A percentile compares a stretch with the other conserved stretches of the same genome.
These are phyloP conservation scores for Ataeniobius toweri DNA, from an alignment of 2,797 vertebrate genomes.

Conservation along the genomic window DNA sequence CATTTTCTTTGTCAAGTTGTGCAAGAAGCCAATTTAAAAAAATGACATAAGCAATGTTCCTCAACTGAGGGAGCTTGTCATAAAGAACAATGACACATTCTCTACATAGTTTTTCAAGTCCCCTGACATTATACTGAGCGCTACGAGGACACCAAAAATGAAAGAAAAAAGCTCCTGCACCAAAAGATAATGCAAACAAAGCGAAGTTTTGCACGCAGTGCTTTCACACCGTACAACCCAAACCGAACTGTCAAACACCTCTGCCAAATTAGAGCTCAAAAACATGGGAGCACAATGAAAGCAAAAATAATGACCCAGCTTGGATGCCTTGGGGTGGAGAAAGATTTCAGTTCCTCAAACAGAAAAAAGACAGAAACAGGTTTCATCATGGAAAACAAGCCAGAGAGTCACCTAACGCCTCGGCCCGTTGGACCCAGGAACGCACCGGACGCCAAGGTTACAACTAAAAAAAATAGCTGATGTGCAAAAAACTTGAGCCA, in stretches of 20 bases:
- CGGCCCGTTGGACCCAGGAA: conserved; percentile 82
- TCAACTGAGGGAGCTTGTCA: conserved; percentile 90
- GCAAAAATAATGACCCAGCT: conserved; percentile 25
- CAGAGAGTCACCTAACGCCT: conserved; percentile 74
- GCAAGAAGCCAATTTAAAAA: conserved; percentile 82
- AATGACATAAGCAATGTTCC: conserved; percentile 88
- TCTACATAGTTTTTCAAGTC: conserved; percentile 82
- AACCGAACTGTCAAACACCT: conserved; percentile 33
- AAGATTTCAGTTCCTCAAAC: conserved; percentile 48
- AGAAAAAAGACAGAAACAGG: conserved; percentile 82
- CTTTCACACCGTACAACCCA: conserved; percentile 48
- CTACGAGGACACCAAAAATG: conserved; percentile 85
- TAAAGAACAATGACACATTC: conserved; percentile 90
- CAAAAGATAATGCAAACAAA: conserved; percentile 85
- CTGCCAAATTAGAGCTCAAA: conserved; percentile 33
- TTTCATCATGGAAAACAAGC: conserved; percentile 66
- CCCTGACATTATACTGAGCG: conserved; percentile 90
- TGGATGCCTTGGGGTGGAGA: conserved; percentile 29
- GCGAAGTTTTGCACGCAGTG: conserved; percentile 46
- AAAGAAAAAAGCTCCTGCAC: conserved; percentile 83
- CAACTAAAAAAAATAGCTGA: conserved; percentile 56
- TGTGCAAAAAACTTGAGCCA: conserved; percentile 74
- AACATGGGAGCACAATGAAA: conserved; percentile 24
- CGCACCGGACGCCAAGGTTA: conserved; percentile 72
- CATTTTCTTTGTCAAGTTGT: conserved; percentile 93